Evolutionary conservation across 2,888 invertebrate genomes (phyloP).

Genomic region (Tortrix viridana): DNA sequence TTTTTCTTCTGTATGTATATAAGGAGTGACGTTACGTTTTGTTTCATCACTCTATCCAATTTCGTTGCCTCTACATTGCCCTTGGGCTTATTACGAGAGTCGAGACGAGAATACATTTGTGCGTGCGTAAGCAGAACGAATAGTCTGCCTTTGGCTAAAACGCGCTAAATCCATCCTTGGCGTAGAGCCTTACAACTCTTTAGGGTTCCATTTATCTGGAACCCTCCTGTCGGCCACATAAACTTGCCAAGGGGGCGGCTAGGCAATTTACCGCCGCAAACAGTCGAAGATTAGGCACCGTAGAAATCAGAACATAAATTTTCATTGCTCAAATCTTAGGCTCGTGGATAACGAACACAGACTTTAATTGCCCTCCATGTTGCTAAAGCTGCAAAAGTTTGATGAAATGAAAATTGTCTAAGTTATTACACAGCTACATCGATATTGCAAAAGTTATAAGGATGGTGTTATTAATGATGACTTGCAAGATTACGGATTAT

Average conservation of each 20-base stretch:
- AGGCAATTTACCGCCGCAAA: conserved; percentile 18
- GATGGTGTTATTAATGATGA: too few relatives aligned
- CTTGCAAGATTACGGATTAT: too few relatives aligned
- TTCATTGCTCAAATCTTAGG: conserved; percentile 9
- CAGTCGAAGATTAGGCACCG: conserved; percentile 24
- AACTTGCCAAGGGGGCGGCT: conserved; percentile 3
- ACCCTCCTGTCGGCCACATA: not conserved
- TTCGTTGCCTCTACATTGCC: conserved; percentile 54
- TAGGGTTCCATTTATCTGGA: conserved; percentile 30
- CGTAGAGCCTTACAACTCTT: conserved; percentile 36
- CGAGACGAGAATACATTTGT: conserved; percentile 49
- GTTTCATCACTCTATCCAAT: conserved; percentile 63
- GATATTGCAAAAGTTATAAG: not conserved
- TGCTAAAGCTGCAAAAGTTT: conserved; percentile 27
- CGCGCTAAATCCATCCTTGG: conserved; percentile 47
- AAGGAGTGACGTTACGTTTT: conserved; percentile 45
- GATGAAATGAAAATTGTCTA: conserved; percentile 34
- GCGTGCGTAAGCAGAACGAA: conserved; percentile 53
- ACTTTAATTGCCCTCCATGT: conserved; percentile 30
- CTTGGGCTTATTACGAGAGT: conserved; percentile 60
- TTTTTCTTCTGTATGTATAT: conserved; percentile 46
- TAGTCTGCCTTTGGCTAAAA: conserved; percentile 50
- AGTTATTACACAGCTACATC: conserved; percentile 13
- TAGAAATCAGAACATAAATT: conserved; percentile 28
- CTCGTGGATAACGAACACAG: conserved; percentile 13